Evolutionary conservation across 2,113 vertebrate species (phyloP).

Genomic region (Porphyrio hochstetteri): DNA sequence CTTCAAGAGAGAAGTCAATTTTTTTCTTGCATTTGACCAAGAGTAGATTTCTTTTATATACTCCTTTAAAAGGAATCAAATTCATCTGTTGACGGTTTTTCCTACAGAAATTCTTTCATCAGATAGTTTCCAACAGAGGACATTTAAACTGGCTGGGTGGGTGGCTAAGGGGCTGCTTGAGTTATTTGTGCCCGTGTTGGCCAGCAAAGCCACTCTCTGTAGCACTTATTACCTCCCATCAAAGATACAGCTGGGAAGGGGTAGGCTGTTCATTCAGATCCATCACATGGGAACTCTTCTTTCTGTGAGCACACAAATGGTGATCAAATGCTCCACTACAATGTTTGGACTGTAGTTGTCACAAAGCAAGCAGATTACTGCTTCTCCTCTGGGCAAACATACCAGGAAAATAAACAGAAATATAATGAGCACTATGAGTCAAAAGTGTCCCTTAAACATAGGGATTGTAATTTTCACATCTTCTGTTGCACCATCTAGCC

Average conservation of each 20-base stretch:
- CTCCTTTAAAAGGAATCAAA: background rate
- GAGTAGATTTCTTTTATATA: background rate
- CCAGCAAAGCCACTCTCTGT: background rate
- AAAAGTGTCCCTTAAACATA: background rate
- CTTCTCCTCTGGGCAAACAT: background rate
- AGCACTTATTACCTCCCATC: background rate
- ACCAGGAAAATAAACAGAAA: background rate
- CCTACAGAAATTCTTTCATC: background rate
- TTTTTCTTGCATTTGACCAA: slow-evolving; percentile 31
- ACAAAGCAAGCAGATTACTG: background rate
- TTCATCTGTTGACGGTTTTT: background rate
- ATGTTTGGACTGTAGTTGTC: background rate
- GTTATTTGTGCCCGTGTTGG: background rate
- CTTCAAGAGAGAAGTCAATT: slow-evolving; percentile 36
- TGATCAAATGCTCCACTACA: background rate
- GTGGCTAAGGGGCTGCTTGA: background rate
- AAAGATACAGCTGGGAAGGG: background rate
- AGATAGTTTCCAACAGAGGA: background rate
- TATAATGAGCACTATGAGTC: background rate
- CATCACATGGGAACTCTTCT: background rate
- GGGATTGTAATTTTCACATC: background rate
- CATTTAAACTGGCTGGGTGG: background rate
- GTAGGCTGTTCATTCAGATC: background rate
- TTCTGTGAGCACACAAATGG: background rate
- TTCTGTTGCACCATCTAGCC: background rate